Base-by-base conservation (phyloP, 2,797 vertebrate species). In the Chelidonichthys spinosus region DNA sequence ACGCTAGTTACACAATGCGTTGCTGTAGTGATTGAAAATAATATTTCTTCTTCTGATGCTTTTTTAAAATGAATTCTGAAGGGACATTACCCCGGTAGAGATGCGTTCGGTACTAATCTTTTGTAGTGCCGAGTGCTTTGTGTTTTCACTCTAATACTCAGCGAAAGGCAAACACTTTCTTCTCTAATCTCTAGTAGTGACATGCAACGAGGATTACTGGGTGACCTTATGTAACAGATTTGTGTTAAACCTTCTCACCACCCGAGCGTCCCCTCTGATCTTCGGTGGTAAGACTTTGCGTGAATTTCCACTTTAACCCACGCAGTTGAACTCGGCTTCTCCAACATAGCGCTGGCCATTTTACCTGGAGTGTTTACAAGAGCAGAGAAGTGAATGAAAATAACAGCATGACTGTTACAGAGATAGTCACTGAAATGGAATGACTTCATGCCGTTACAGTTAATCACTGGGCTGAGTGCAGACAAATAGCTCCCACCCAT, bases 151-250 rank as follows among this genome's bases (percentile, higher is more conserved):
- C 32, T 78, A 74, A 79, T 70, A 63, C 72, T 76, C 47, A 58
- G 49, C 2, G 54, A 87, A 87, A 83, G 49, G 62, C 72, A 85
- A 85, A 89, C 75, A 66, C 55, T 69, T 83, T 73, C 54, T 76
- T 75, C 52, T 74, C 46, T 89, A 87, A 90, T 90, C 85, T 86
- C 69, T 18, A 49, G 81, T 17, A 82, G 79, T 68, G 73, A 87
- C 88, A 87, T 79, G 79, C 83, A 70, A 47, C 71, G 56, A 33
- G 68, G 83, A 86, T 89, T 85, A 89, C 18, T 52, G 53, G 47
- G 14, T 58, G 64, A 79, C 77, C 42, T 86, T 78, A 77, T 72
- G 65, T 77, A 82, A 78, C 64, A 65, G 42, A 76, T 78, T 66
- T 72, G 69, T 69, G 65, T 78, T 78, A 66, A 86, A 78, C 70